A percentile compares a stretch with the other conserved stretches of the same genome.
These are phyloP conservation scores for Abrostola tripartita DNA, from an alignment of 2,888 invertebrate species.

Conservation along the genomic window DNA sequence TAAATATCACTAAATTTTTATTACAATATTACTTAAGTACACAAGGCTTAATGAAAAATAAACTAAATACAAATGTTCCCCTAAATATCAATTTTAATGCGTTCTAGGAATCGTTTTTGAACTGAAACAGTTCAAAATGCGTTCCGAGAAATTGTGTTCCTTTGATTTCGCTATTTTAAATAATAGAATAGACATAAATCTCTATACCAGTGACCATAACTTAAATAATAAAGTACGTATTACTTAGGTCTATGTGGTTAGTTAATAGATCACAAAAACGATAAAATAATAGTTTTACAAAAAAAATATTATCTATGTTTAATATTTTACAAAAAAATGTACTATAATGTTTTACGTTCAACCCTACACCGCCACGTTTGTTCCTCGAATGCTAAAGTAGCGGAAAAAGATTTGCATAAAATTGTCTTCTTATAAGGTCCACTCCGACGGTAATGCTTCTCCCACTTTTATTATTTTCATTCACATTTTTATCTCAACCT, in stretches of 20 bases:
- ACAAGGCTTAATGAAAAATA: not conserved
- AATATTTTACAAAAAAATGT: not conserved
- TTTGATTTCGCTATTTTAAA: no score
- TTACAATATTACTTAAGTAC: not conserved
- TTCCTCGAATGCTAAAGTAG: conserved; percentile 81
- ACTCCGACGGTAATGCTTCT: conserved; percentile 61
- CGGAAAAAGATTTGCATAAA: conserved; percentile 86
- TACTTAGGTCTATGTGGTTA: no score
- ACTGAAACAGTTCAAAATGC: no score
- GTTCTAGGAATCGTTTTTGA: no score
- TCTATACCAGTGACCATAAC: no score
- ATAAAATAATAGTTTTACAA: not conserved
- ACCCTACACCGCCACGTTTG: conserved; percentile 70
- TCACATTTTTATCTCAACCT: conserved; percentile 47
- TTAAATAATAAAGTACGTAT: no score
- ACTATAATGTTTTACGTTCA: conserved; percentile 37
- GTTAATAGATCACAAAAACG: no score
- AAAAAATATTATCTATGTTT: not conserved
- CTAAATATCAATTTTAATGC: no score
- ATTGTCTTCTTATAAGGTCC: conserved; percentile 82
- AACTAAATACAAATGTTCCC: not conserved
- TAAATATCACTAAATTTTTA: not conserved
- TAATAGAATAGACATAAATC: no score
- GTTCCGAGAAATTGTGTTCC: no score
- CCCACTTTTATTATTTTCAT: conserved; percentile 61